Evolutionary conservation across 2,888 invertebrate species (phyloP), one percentile per base, ranked within the genome.

Genomic region (Polydrusus tereticollis): DNA sequence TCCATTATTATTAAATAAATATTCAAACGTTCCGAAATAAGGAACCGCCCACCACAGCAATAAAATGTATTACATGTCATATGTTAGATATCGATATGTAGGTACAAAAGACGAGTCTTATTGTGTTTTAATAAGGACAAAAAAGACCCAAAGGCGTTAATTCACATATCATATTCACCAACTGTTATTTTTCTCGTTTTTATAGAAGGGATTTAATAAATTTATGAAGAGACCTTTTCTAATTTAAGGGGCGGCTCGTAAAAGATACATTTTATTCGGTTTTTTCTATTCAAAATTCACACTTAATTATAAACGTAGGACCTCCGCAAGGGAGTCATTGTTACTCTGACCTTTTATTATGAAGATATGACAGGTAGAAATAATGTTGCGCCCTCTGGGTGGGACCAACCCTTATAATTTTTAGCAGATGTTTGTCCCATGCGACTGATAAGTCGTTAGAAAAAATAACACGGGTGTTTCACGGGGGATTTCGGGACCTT

Each of bases 321-420:
- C 62, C 69, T 43, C 69, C 43, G 33, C 60, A 41, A 55, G 62
- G 50, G 59, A 68, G 29, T 68, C 59, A 60, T 68, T 68, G 68
- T 68, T 68, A 47, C 12, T 14, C 59, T 36, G 68, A 60, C 68
- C 59, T 68, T 68, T 68, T 60, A 68, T 60, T 68, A 68, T 72
- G 60, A 60, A 72, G 72, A 72, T 72, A 72, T 72, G 72, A 72
- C 72, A 72, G 72, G 72, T 72, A 72, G 47, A 62, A 69, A 72
- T 62, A 72, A 66, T 45, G 45, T 67, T 72, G 58, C 55, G 55
- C 67, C 72, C 66, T 62, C 45, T 60, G 66, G 72, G 66, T 60
- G 66, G 72, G 63, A 52, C 66, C 43, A 52, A 59, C 52, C 62
- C 67, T 67, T 67, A 33, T 67, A 65, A 55, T 36, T 66, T 72